phyloP scores from a whole-genome alignment of 2,113 vertebrate genomes.

The Ursus arctos region DNA sequence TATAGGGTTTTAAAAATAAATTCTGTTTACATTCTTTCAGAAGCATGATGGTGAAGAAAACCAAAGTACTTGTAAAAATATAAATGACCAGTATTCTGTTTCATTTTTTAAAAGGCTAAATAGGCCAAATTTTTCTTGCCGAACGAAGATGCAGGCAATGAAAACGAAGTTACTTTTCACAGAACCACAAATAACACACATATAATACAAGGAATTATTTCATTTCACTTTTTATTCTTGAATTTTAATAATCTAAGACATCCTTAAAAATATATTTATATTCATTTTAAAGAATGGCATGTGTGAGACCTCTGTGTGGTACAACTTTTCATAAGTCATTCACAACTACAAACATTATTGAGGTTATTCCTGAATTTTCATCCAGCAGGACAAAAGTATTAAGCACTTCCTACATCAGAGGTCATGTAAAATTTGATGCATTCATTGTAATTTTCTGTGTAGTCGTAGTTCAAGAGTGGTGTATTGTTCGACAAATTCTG shows the following conservation, averaged over 20 bases:
- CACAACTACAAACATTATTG: not conserved
- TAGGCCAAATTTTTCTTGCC: not conserved
- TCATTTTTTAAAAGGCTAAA: not conserved
- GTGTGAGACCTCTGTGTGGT: not conserved
- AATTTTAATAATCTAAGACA: conserved; percentile 28
- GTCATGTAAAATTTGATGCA: not conserved
- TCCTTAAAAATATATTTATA: not conserved
- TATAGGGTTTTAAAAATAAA: not conserved
- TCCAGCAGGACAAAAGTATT: not conserved
- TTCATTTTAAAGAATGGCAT: not conserved
- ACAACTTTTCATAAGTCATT: not conserved
- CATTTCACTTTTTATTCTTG: not conserved
- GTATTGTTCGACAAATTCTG: not conserved
- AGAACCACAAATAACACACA: not conserved
- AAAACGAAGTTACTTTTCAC: not conserved
- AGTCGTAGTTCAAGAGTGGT: not conserved
- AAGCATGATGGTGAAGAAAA: not conserved
- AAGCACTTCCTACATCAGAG: not conserved
- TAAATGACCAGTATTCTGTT: not conserved
- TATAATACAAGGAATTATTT: not conserved
- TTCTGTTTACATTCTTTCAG: not conserved
- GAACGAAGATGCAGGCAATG: not conserved
- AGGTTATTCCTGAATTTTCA: conserved; percentile 31
- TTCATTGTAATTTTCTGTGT: not conserved
- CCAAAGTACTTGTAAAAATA: not conserved